These are phyloP conservation scores for Chromoteleia sp. DNA, from an alignment of 2,888 invertebrate genomes.

Conservation along the genomic window DNA sequence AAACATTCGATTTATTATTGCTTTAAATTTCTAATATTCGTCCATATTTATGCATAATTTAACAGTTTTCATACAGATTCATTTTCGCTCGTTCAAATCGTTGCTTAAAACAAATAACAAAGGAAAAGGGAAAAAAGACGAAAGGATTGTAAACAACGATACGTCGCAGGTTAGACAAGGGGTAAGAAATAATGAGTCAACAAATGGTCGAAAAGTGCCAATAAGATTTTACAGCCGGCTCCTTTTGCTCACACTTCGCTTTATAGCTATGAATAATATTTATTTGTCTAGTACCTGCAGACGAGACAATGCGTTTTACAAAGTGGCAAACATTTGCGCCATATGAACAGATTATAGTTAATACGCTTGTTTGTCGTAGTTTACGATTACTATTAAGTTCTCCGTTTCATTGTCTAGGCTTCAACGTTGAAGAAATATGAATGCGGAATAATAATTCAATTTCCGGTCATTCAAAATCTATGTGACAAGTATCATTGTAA, in stretches of 20 bases:
- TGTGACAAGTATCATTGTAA: too few relatives aligned
- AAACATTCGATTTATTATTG: too few relatives aligned
- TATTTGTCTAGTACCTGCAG: conserved; percentile 42
- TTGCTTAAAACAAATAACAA: too few relatives aligned
- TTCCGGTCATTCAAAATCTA: too few relatives aligned
- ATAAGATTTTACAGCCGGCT: conserved; percentile 20
- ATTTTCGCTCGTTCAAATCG: too few relatives aligned
- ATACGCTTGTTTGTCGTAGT: conserved; percentile 17
- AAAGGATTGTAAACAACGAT: too few relatives aligned
- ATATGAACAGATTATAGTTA: conserved; percentile 33
- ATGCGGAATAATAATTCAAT: too few relatives aligned
- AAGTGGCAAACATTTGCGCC: conserved; percentile 33
- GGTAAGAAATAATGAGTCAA: conserved; percentile 18
- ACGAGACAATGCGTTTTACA: conserved; percentile 44
- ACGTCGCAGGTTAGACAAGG: conserved; percentile 19
- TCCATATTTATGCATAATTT: too few relatives aligned
- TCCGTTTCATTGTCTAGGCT: conserved; percentile 11
- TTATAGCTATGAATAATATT: conserved; percentile 48
- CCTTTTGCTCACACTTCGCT: conserved; percentile 14
- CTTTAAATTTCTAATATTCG: too few relatives aligned
- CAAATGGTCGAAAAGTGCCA: conserved; percentile 10
- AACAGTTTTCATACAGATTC: too few relatives aligned
- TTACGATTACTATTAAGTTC: conserved; percentile 19
- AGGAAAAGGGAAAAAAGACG: not conserved
- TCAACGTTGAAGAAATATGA: too few relatives aligned